Percentiles rank a stretch among this genome's conserved stretches.
These are phyloP conservation scores for Cerastis rubricosa DNA, from an alignment of 2,888 invertebrate genomes.

Conservation along the genomic window DNA sequence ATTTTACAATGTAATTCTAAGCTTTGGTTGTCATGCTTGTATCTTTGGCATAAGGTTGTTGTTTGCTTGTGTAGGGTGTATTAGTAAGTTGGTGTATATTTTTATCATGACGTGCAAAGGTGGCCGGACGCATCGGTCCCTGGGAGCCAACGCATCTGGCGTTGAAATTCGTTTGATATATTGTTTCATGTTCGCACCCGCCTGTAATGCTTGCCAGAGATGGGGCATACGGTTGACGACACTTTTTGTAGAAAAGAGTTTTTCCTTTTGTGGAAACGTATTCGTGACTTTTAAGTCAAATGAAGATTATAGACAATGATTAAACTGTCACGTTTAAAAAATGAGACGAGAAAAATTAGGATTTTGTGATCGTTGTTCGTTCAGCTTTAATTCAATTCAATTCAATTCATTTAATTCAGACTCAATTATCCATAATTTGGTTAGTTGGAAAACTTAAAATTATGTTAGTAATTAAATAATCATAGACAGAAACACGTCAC, in stretches of 20 bases:
- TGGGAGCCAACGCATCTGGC: slow-evolving; percentile 76
- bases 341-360: neutral
- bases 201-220: slow-evolving; percentile 41
- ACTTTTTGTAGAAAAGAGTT: slow-evolving; percentile 12
- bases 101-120: slow-evolving; percentile 68
- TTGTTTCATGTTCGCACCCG: slow-evolving; percentile 69
- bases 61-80: slow-evolving; percentile 19
- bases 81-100: slow-evolving; percentile 46
- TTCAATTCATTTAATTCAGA: too few species aligned
- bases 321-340: neutral
- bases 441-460: too few species aligned
- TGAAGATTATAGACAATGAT: neutral
- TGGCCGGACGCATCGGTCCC: slow-evolving; percentile 69
- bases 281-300: neutral
- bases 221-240: slow-evolving; percentile 28
- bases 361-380: neutral
- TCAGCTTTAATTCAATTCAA: too few species aligned
- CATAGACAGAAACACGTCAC: too few species aligned
- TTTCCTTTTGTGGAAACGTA: slow-evolving; percentile 5
- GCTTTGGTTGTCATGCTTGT: slow-evolving; percentile 11
- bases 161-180: slow-evolving; percentile 74
- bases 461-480: too few species aligned
- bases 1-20: slow-evolving; percentile 7
- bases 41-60: slow-evolving; percentile 33
- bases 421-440: too few species aligned